Conservation (phyloP, 1,140 invertebrate species). For the Platyscapa corneri region DNA sequence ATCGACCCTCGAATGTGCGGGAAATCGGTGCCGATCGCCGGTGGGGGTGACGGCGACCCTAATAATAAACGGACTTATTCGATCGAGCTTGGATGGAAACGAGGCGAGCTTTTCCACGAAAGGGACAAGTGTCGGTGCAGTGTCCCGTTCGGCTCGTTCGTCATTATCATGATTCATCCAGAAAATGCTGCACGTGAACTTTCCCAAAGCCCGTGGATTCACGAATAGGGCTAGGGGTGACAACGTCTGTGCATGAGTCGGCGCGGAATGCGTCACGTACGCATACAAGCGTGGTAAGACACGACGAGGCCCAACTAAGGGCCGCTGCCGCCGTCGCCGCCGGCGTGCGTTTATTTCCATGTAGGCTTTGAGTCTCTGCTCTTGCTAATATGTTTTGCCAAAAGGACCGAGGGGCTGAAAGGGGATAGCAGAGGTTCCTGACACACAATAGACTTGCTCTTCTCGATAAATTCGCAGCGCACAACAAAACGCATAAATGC, state of each 20-base stretch:
- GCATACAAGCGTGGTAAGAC: neutral
- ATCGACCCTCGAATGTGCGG: too few relatives aligned
- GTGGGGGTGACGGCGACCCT: too few relatives aligned
- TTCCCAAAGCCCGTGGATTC: constrained; percentile 6
- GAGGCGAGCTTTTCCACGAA: neutral
- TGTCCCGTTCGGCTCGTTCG: neutral
- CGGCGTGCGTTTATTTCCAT: neutral
- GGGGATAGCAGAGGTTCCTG: too few relatives aligned
- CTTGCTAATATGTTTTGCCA: neutral
- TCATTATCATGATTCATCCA: neutral
- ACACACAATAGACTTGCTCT: too few relatives aligned
- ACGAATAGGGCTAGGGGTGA: neutral
- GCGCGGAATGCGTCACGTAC: constrained; percentile 19
- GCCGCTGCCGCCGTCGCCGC: neutral
- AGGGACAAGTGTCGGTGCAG: too few relatives aligned
- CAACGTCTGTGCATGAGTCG: too few relatives aligned
- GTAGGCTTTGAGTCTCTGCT: too few relatives aligned
- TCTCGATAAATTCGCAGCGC: neutral
- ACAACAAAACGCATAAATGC: neutral
- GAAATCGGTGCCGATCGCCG: too few relatives aligned
- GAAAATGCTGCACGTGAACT: neutral
- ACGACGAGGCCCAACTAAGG: neutral
- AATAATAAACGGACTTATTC: too few relatives aligned
- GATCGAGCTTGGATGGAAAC: too few relatives aligned
- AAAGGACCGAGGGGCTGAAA: neutral